Base-by-base conservation (phyloP, 2,888 invertebrate genomes). In the Eulithis prunata region DNA sequence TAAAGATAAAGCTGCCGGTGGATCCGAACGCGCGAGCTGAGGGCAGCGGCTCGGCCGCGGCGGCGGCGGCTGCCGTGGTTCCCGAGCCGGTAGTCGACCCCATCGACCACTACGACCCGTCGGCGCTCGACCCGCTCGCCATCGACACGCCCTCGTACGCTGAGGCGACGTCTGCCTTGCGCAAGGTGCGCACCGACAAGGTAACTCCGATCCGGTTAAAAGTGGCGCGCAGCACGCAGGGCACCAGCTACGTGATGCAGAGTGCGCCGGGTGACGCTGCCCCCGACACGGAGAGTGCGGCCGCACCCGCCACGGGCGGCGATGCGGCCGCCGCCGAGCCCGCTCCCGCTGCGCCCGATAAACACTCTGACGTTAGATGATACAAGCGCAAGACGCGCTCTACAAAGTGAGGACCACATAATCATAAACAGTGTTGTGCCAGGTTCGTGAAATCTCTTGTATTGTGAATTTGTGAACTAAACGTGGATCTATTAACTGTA, bases 311-410 rank as follows among this genome's bases (percentile, higher is more conserved):
- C 76, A 69, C n/a, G n/a, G n/a, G n/a, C n/a, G n/a, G n/a, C n/a
- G n/a, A n/a, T n/a, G n/a, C n/a, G n/a, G n/a, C 75, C 63, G 63
- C 55, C 47, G 36, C 52, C 62, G 68, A 54, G 13, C 45, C 51
- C 64, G 67, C 57, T 45, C 57, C 45, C 62, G 21, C 10, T 10
- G 61, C 70, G 66, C 70, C 67, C 70, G 64, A 71, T 72, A 96
- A 96, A 94, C 96, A 96, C 94, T 96, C 96, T 93, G 96, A 96
- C 94, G 97, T 97, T 95, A 97, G 97, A 95, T 97, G 97, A 97
- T 97, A 96, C 90, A 88, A 85, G 85, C 78, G 72, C 58, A 59
- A 66, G 28, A 41, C 75, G 71, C 83, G 79, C 68, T 64, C 71
- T 45, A 28, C 55, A 45, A 69, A 66, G 63, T 64, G 62, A 54